phyloP scores from a whole-genome alignment of 1,140 invertebrate genomes.

The Lithobius niger region DNA sequence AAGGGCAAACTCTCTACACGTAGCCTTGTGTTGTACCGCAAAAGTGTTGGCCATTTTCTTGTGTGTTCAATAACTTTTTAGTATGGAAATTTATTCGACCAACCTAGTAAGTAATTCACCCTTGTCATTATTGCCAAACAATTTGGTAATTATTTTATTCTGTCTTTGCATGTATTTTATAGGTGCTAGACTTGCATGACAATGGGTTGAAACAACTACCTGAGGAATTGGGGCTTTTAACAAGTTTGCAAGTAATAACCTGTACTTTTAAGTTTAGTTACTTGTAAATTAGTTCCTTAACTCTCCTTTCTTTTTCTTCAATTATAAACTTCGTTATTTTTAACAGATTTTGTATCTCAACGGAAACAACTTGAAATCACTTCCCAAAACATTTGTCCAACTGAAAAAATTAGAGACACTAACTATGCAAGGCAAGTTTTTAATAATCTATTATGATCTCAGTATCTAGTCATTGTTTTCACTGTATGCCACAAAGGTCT shows the following conservation, averaged over 20 bases:
- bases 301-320: background rate
- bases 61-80: too few species aligned
- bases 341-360: constrained; percentile 47
- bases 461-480: too few species aligned
- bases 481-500: too few species aligned
- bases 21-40: too few species aligned
- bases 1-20: too few species aligned
- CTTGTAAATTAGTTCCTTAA: background rate
- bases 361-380: constrained; percentile 48
- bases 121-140: too few species aligned
- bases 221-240: constrained; percentile 45
- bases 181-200: constrained; percentile 51
- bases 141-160: too few species aligned
- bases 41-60: too few species aligned
- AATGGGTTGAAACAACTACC: constrained; percentile 56
- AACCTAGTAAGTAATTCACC: too few species aligned
- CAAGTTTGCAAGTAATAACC: constrained; percentile 33
- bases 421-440: constrained; percentile 32
- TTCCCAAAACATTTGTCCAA: constrained; percentile 48
- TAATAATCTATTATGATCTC: too few species aligned
- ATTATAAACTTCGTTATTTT: background rate
- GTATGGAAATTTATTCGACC: too few species aligned
- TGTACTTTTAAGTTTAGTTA: constrained; percentile 12
- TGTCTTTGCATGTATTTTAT: constrained; percentile 16
- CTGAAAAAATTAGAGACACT: constrained; percentile 42